Conservation (phyloP, 2,113 vertebrate genomes). For the Coptodon rendalli region DNA sequence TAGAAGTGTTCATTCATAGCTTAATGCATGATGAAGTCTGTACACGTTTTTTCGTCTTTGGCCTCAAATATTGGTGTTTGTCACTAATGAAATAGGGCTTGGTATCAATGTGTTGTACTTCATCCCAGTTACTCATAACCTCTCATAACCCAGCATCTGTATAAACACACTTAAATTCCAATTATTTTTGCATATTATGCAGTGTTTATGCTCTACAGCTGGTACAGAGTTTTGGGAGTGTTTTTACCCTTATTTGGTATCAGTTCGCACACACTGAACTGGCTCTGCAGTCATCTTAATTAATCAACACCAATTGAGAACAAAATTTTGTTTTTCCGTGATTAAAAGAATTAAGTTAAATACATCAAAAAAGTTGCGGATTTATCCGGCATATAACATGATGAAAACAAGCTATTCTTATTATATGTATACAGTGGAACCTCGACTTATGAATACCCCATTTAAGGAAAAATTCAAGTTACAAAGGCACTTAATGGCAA, state of each 20-base stretch:
- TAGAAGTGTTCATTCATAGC: constrained; percentile 53
- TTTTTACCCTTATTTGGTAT: constrained; percentile 26
- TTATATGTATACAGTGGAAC: too few relatives aligned
- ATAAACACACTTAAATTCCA: neutral
- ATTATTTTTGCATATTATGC: constrained; percentile 15
- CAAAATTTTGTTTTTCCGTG: neutral
- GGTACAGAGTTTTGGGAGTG: constrained; percentile 19
- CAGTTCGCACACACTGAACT: neutral
- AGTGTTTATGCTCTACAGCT: neutral
- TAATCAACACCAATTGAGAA: neutral
- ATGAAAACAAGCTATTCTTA: neutral
- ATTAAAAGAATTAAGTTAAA: neutral
- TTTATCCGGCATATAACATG: neutral
- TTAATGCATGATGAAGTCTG: constrained; percentile 71
- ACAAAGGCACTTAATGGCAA: too few relatives aligned
- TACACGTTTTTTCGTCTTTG: constrained; percentile 47
- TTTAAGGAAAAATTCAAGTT: too few relatives aligned
- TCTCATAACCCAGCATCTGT: neutral
- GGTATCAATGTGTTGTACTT: constrained; percentile 26
- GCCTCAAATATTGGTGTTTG: constrained; percentile 40
- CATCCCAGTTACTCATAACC: constrained; percentile 1
- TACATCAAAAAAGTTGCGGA: neutral
- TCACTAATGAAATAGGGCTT: constrained; percentile 42
- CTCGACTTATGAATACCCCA: too few relatives aligned
- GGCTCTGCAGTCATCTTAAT: neutral